Base-by-base conservation (phyloP, 1,140 invertebrate species). In the Aphis gossypii region DNA sequence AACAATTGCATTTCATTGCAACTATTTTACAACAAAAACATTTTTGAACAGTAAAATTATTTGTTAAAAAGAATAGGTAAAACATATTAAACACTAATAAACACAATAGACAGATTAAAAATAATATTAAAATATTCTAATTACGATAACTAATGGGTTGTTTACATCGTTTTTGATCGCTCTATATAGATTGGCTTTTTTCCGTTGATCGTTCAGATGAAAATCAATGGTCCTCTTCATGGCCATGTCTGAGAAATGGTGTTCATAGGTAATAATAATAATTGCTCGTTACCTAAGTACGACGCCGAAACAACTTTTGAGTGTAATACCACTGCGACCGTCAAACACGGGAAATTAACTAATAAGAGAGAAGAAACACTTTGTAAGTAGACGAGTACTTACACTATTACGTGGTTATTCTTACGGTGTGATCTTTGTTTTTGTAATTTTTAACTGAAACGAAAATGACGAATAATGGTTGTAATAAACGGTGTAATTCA, bases 211-310 rank as follows among this genome's bases (percentile, higher is more conserved):
- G 76, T 93, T 93, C 46, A 93, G 44, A 56, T 93, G 92, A 56
- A 93, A 93, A 30, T 84, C 92, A 30, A 93, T 93, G 7, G 92
- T 84, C 51, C 92, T 84, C 11, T 93, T 93, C 92, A 93, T 84
- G 11, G 92, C 48, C 82, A 93, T 93, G 35, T 51, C n/a, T 88
- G 83, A 84, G 2, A 41, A 84, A 25, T 41, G 21, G 1, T 84
- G 30, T 35, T 76, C n/a, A 76, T 76, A n/a, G 4, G 60, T 76
- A 76, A 76, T 14, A 76, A 76, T 76, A 76, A 51, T 51, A 51
- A 51, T 76, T 76, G 3, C n/a, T 76, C 14, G 60, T 76, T 76
- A 76, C 30, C 60, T 35, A 14, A 76, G 30, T 76, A 76, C 21
- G 23, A 44, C 8, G 82, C 41, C 82, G 23, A 82, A 82, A 82